Percentiles rank a stretch among this genome's conserved stretches.
phyloP scores from a whole-genome alignment of 2,113 vertebrate species.

The Tachysurus vachellii region DNA sequence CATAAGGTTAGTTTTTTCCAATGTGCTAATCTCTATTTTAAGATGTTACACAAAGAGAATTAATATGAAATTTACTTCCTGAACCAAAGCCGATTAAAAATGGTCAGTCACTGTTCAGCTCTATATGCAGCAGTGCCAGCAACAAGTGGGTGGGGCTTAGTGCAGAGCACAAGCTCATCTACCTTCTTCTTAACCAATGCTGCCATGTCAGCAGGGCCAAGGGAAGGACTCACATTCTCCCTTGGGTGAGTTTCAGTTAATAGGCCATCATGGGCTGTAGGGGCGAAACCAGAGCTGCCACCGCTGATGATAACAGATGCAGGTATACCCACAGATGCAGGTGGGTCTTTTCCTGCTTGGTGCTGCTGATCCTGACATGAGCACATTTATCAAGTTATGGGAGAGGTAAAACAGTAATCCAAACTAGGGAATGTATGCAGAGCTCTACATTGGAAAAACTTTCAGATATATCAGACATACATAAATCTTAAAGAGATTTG shows the following conservation, averaged over 20 bases:
- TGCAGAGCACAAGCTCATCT: constrained; percentile 71
- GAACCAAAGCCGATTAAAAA: not conserved
- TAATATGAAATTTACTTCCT: constrained; percentile 3
- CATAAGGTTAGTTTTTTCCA: not conserved
- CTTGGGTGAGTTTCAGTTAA: constrained; percentile 71
- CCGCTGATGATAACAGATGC: constrained; percentile 92
- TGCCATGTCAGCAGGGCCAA: constrained; percentile 76
- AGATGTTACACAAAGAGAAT: not conserved
- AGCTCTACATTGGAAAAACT: not conserved
- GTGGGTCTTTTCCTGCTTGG: constrained; percentile 74
- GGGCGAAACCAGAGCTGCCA: constrained; percentile 71
- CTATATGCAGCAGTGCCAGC: constrained; percentile 65
- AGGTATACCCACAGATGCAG: constrained; percentile 79
- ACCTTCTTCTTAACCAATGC: constrained; percentile 84
- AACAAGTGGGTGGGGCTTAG: constrained; percentile 72
- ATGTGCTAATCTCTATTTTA: not conserved
- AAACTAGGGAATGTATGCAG: constrained; percentile 44
- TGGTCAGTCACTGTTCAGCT: constrained; percentile 14
- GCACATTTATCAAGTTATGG: constrained; percentile 70
- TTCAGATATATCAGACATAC: not conserved
- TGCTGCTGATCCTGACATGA: constrained; percentile 80
- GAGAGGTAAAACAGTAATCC: constrained; percentile 69
- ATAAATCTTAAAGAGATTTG: not conserved
- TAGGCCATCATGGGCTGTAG: constrained; percentile 72
- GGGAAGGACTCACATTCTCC: constrained; percentile 72